phyloP scores from a whole-genome alignment of 2,888 invertebrate species.

The Ophion obscuratus region DNA sequence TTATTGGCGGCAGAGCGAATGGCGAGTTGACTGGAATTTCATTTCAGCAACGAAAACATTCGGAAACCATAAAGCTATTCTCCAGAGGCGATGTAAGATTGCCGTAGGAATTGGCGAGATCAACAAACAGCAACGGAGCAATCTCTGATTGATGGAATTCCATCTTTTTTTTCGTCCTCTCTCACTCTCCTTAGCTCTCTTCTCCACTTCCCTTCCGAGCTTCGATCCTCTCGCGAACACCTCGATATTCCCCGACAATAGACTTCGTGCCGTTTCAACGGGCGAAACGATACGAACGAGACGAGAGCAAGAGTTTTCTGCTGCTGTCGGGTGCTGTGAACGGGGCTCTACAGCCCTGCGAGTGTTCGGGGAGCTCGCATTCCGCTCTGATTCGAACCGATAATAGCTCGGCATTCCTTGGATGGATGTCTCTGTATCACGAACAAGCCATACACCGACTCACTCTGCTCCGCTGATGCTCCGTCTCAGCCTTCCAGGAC shows the following conservation, averaged over 20 bases:
- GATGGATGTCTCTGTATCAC: slow-evolving; percentile 65
- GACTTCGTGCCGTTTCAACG: slow-evolving; percentile 43
- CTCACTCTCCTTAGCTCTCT: not conserved
- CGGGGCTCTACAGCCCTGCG: slow-evolving; percentile 29
- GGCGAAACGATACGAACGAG: not conserved
- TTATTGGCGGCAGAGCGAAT: not conserved
- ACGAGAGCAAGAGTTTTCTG: slow-evolving; percentile 42
- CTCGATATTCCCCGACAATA: slow-evolving; percentile 55
- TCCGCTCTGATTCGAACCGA: slow-evolving; percentile 69
- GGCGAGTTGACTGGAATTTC: slow-evolving; percentile 1
- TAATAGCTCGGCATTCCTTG: slow-evolving; percentile 66
- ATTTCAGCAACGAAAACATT: slow-evolving; percentile 12
- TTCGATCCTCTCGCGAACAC: slow-evolving; percentile 34
- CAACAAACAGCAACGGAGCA: slow-evolving; percentile 49
- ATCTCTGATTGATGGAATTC: slow-evolving; percentile 48
- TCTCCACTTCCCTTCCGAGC: slow-evolving; percentile 5
- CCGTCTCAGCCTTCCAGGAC: slow-evolving; percentile 33
- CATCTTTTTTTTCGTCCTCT: slow-evolving; percentile 36
- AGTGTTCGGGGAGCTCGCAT: slow-evolving; percentile 60
- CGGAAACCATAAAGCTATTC: slow-evolving; percentile 31
- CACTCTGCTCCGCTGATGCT: slow-evolving; percentile 31
- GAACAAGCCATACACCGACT: slow-evolving; percentile 14
- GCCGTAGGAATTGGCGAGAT: slow-evolving; percentile 48
- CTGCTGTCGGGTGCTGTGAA: slow-evolving; percentile 45
- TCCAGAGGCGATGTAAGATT: slow-evolving; percentile 35